Evolutionary conservation across 2,113 vertebrate species (phyloP).

Genomic region (Pedionomus torquatus): DNA sequence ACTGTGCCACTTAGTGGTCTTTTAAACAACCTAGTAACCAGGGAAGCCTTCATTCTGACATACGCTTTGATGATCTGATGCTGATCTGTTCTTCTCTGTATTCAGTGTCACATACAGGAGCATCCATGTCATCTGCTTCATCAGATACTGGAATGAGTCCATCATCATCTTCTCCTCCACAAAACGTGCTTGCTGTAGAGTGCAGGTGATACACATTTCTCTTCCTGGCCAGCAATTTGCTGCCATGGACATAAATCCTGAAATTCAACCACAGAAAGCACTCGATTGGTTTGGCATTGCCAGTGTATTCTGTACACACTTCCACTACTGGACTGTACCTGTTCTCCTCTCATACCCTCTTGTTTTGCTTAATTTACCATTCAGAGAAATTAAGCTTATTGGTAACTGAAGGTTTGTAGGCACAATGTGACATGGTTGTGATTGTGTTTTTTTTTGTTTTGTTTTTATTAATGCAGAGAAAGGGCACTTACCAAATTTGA

Average conservation of each 20-base stretch:
- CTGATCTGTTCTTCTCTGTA: background rate
- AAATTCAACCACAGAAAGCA: slow-evolving; percentile 85
- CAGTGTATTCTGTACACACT: slow-evolving; percentile 76
- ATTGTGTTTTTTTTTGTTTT: slow-evolving; percentile 59
- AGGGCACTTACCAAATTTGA: slow-evolving; percentile 81
- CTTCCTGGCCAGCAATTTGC: slow-evolving; percentile 80
- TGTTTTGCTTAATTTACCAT: slow-evolving; percentile 66
- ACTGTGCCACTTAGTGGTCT: background rate
- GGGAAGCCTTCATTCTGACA: background rate
- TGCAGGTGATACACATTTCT: slow-evolving; percentile 93
- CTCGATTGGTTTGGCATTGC: slow-evolving; percentile 82
- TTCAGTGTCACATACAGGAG: slow-evolving; percentile 90
- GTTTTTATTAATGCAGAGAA: slow-evolving; percentile 67
- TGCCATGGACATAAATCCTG: slow-evolving; percentile 81
- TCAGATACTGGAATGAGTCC: slow-evolving; percentile 97
- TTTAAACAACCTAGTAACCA: background rate
- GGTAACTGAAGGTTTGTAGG: slow-evolving; percentile 79
- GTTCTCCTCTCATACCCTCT: slow-evolving; percentile 41
- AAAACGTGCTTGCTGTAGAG: slow-evolving; percentile 94
- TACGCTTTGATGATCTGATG: background rate
- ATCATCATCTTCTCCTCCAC: slow-evolving; percentile 92
- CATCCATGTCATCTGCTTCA: slow-evolving; percentile 94
- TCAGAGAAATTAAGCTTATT: slow-evolving; percentile 73
- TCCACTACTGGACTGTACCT: slow-evolving; percentile 73
- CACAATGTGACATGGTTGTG: slow-evolving; percentile 73